Base-by-base conservation (phyloP, 2,888 invertebrate genomes). In the Cheilosia scutellata region DNA sequence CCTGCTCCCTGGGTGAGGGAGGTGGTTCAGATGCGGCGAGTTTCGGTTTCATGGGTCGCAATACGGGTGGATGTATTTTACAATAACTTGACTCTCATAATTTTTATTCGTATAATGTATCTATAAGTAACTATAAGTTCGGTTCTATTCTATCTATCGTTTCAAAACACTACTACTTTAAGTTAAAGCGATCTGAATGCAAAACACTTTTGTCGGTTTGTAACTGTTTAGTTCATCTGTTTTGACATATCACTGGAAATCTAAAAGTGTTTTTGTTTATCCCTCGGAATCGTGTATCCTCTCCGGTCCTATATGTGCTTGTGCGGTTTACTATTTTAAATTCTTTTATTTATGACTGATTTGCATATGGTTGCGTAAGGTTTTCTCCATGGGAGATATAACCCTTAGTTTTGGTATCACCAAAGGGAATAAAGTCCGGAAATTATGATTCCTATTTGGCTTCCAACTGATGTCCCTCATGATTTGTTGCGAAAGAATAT, bases 1-100 rank as follows among this genome's bases (percentile, higher is more conserved):
- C 96, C 82, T 95, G 95, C 93, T 95, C 95, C 89, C 93, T 95
- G 92, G 95, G 95, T 25, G 95, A 96, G 82, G 94, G 94, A 79
- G 95, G 95, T 78, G 94, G 94, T 60, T 93, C 94, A 20, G 94
- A 94, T 87, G 93, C 93, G 29, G 93, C 94, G 72, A 94, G 93
- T 77, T 92, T 94, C 71, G 93, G 92, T 82, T 89, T 94, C 70
- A 90, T 94, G 55, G 93, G 93, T 9, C 91, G 94, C 66, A 91
- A 93, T 13, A 92, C 91, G 51, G 92, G 92, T 47, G 94, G 93
- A 88, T 94, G 94, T 89, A 89, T 90, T 82, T 89, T 94, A 88
- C 94, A 94, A 93, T 94, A 93, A 94, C 37, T 80, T 66, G 31
- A 16, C 37, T 47, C 47, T 40, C 25, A 51, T 37, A 5, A 6